These are phyloP conservation scores for Caenorhabditis tropicalis DNA, from an alignment of 1,140 invertebrate species.

Conservation along the genomic window DNA sequence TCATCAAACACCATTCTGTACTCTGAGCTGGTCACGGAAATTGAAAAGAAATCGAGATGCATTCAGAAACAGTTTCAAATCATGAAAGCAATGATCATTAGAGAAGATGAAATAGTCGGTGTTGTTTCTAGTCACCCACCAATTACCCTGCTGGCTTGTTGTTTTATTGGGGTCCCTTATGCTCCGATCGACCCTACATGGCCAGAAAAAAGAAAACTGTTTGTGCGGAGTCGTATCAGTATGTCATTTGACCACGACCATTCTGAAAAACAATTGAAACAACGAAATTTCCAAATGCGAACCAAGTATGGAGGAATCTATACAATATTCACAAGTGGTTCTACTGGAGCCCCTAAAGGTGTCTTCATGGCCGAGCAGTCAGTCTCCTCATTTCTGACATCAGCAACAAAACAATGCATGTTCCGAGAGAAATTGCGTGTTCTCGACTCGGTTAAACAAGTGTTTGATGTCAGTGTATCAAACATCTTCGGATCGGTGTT, in stretches of 20 bases:
- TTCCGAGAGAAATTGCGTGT: slow-evolving; percentile 45
- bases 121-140: neutral
- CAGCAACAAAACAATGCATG: slow-evolving; percentile 47
- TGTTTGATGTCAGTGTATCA: slow-evolving; percentile 64
- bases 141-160: slow-evolving; percentile 51
- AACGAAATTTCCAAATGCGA: neutral
- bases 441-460: slow-evolving; percentile 61
- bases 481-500: slow-evolving; percentile 61
- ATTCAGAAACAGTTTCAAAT: slow-evolving; percentile 23
- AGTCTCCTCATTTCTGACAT: slow-evolving; percentile 50
- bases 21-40: neutral
- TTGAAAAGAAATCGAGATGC: neutral
- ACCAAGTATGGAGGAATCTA: slow-evolving; percentile 47
- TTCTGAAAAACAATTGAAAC: neutral
- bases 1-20: slow-evolving; percentile 27
- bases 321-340: slow-evolving; percentile 64
- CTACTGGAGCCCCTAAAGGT: slow-evolving; percentile 64
- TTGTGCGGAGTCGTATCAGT: neutral
- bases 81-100: neutral
- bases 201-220: slow-evolving; percentile 33
- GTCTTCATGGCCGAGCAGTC: slow-evolving; percentile 59
- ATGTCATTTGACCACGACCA: neutral
- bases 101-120: slow-evolving; percentile 9
- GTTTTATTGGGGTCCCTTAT: slow-evolving; percentile 51
- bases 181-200: slow-evolving; percentile 55